Evolutionary conservation across 2,113 vertebrate species (phyloP).

Genomic region (Lanius collurio): DNA sequence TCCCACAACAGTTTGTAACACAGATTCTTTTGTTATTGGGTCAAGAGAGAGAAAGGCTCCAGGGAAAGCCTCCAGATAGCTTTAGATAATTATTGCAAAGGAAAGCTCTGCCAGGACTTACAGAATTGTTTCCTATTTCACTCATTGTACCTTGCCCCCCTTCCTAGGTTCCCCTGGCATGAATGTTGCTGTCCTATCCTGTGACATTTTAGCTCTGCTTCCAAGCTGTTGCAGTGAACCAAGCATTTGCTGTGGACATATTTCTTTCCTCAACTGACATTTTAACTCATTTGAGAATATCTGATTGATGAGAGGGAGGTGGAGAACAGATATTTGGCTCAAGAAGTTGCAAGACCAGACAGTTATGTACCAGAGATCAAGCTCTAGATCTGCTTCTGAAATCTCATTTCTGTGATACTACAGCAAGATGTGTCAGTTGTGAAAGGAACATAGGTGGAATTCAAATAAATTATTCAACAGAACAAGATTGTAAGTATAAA

Average conservation of each 20-base stretch:
- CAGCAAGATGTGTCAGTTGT: not conserved
- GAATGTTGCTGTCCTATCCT: not conserved
- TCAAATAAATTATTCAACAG: not conserved
- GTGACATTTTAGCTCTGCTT: not conserved
- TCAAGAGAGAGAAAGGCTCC: not conserved
- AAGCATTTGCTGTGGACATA: not conserved
- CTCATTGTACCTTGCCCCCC: not conserved
- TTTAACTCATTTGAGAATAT: not conserved
- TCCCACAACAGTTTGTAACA: not conserved
- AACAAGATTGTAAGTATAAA: not conserved
- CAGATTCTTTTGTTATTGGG: not conserved
- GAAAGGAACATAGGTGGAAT: not conserved
- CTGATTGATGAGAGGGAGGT: not conserved
- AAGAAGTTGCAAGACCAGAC: not conserved
- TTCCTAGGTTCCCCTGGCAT: not conserved
- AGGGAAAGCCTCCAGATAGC: not conserved
- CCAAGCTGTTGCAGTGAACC: not conserved
- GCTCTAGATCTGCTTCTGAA: not conserved
- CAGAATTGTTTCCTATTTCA: not conserved
- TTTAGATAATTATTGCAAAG: not conserved
- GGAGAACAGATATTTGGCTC: not conserved
- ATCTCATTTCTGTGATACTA: not conserved
- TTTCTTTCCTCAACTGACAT: constrained; percentile 19
- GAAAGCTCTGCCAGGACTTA: not conserved
- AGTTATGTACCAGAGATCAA: not conserved